Evolutionary conservation across 2,888 invertebrate species (phyloP).

Genomic region (Zootermopsis nevadensis): DNA sequence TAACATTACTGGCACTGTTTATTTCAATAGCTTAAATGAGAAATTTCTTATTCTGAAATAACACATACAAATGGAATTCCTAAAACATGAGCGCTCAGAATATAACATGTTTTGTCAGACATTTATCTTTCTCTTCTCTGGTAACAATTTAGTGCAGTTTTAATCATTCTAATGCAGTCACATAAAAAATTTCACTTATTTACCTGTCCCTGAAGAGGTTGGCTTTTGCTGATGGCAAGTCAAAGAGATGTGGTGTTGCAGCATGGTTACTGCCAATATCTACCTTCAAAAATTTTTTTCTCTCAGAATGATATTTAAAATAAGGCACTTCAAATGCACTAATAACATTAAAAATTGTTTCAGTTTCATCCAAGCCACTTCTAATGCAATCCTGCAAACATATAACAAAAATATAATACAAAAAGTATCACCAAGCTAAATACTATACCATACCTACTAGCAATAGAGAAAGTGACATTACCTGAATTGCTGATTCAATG

Average conservation of each 20-base stretch:
- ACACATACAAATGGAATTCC: too few relatives aligned
- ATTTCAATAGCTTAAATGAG: too few relatives aligned
- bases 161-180: too few relatives aligned
- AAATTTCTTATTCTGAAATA: too few relatives aligned
- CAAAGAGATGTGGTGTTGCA: constrained; percentile 62
- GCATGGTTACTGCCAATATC: constrained; percentile 59
- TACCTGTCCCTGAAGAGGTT: constrained; percentile 74
- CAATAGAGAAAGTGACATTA: constrained; percentile 56
- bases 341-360: constrained; percentile 82
- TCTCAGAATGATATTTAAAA: constrained; percentile 77
- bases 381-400: constrained; percentile 67
- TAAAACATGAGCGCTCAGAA: too few relatives aligned
- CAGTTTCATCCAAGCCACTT: constrained; percentile 73
- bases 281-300: constrained; percentile 78
- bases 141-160: too few relatives aligned
- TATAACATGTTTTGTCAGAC: too few relatives aligned
- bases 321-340: constrained; percentile 86
- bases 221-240: constrained; percentile 76
- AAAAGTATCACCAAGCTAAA: neutral
- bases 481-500: constrained; percentile 79
- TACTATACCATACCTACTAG: neutral
- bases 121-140: too few relatives aligned
- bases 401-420: neutral
- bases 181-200: constrained; percentile 49
- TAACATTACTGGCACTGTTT: too few relatives aligned